Evolutionary conservation across 2,797 vertebrate species (phyloP).

Genomic region (Poeciliopsis turneri): DNA sequence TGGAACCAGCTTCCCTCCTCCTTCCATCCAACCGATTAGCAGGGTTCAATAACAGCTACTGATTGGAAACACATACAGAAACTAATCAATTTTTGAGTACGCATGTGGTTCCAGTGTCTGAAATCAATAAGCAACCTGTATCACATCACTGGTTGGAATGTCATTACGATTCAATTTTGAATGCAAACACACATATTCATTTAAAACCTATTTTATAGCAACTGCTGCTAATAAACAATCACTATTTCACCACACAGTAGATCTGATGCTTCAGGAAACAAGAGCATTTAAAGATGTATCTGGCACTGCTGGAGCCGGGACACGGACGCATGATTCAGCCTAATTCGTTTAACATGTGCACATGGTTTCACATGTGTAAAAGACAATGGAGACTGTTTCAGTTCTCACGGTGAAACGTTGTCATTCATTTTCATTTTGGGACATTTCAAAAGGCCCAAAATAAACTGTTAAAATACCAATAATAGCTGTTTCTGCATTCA

Average conservation of each 20-base stretch:
- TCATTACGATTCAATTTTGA: neutral
- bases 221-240: neutral
- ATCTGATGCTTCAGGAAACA: neutral
- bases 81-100: conserved; percentile 88
- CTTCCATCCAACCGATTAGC: conserved; percentile 79
- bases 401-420: neutral
- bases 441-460: no score
- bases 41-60: conserved; percentile 75
- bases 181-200: neutral
- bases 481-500: no score
- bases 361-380: neutral
- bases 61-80: conserved; percentile 73
- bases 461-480: no score
- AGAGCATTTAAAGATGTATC: neutral
- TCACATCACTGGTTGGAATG: conserved; percentile 39
- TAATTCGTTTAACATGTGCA: neutral
- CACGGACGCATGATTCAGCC: neutral
- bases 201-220: neutral
- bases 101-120: conserved; percentile 57
- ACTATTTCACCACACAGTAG: neutral
- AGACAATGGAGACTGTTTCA: neutral
- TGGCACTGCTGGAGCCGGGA: neutral
- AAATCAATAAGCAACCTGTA: conserved; percentile 68
- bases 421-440: no score
- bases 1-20: conserved; percentile 45